These are phyloP conservation scores for Campylomormyrus numenius DNA, from an alignment of 2,113 vertebrate genomes.

Conservation along the genomic window DNA sequence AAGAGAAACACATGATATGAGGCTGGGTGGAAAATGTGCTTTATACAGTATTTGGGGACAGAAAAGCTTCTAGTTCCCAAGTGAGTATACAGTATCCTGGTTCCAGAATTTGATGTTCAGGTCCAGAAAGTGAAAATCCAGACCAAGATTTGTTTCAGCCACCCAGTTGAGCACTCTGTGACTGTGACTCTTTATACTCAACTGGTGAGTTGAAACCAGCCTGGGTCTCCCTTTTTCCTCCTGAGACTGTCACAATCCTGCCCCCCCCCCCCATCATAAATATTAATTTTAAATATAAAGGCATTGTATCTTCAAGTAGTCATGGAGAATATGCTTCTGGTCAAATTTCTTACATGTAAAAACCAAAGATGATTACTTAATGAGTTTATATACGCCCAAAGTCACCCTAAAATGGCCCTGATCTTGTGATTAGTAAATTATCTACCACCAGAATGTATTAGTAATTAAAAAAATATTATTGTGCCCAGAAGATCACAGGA, in stretches of 20 bases:
- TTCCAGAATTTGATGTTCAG: neutral
- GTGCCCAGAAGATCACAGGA: neutral
- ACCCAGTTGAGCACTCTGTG: neutral
- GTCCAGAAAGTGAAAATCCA: neutral
- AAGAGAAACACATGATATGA: neutral
- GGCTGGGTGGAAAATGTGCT: neutral
- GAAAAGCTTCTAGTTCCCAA: neutral
- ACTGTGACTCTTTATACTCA: neutral
- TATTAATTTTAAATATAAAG: neutral
- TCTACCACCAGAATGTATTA: neutral
- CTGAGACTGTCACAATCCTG: neutral
- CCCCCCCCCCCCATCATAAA: neutral
- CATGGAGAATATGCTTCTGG: neutral
- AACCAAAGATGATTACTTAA: conserved; percentile 2
- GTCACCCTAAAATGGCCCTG: neutral
- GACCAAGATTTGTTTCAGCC: neutral
- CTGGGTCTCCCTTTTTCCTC: neutral
- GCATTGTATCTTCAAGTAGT: conserved; percentile 28
- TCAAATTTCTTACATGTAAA: neutral
- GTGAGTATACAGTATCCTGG: neutral
- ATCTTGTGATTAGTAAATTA: neutral
- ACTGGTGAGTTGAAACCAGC: neutral
- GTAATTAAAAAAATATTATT: neutral
- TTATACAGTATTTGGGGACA: neutral
- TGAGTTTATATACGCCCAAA: neutral